Evolutionary conservation across 2,797 vertebrate species (phyloP).

Genomic region (Glyptemys insculpta): DNA sequence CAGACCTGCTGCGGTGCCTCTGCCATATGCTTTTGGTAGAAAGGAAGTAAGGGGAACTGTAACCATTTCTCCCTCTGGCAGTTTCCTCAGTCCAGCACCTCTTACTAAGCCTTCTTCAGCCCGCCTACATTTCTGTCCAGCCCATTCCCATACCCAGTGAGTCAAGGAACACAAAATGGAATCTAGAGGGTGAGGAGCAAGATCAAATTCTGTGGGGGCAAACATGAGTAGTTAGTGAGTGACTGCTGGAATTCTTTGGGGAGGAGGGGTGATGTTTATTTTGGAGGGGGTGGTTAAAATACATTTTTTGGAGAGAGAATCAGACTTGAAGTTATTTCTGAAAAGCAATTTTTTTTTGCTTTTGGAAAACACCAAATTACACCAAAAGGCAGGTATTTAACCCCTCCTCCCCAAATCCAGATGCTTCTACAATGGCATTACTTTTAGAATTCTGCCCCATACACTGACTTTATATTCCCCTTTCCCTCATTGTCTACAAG

Average conservation of each 20-base stretch:
- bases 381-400: background rate
- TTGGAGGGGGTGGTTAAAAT: background rate
- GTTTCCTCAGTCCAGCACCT: background rate
- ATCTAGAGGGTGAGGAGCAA: background rate
- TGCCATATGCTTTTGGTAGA: too few species aligned
- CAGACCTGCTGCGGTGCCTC: background rate
- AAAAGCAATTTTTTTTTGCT: too few species aligned
- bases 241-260: background rate
- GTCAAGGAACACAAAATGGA: background rate
- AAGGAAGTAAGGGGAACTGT: background rate
- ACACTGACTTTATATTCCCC: background rate
- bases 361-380: background rate
- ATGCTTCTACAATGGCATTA: background rate
- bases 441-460: background rate
- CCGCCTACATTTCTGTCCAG: too few species aligned
- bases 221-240: background rate
- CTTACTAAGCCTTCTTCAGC: background rate
- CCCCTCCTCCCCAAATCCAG: background rate
- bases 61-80: background rate
- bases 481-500: background rate
- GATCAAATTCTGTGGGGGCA: background rate
- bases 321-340: background rate
- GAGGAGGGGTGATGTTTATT: background rate
- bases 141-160: background rate
- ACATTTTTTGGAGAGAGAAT: background rate